Percentiles rank a stretch among this genome's conserved stretches.
These are phyloP conservation scores for Uria aalge DNA, from an alignment of 2,113 vertebrate species.

Conservation along the genomic window DNA sequence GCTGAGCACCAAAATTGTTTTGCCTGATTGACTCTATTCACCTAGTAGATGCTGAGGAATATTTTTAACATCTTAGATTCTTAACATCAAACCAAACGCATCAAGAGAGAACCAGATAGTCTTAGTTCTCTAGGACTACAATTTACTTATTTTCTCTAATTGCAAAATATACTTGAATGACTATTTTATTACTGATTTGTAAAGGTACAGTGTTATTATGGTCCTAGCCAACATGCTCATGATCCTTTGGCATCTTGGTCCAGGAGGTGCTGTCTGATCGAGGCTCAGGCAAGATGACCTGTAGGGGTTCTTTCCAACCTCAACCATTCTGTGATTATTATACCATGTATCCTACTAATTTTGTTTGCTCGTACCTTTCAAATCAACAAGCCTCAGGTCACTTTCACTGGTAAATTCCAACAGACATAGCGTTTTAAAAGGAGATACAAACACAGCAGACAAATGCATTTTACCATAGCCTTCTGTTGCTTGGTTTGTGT, in stretches of 20 bases:
- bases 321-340: neutral
- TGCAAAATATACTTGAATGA: neutral
- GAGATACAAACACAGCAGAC: neutral
- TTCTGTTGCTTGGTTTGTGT: neutral
- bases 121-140: neutral
- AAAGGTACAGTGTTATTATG: neutral
- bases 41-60: neutral
- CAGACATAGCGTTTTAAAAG: neutral
- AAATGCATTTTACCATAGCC: neutral
- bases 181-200: neutral
- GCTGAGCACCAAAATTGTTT: neutral
- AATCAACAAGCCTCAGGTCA: neutral
- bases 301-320: neutral
- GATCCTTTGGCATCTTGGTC: neutral
- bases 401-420: neutral
- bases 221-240: fast-evolving
- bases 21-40: neutral
- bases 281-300: neutral
- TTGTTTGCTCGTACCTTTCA: neutral
- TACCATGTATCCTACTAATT: neutral
- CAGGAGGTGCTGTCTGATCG: neutral
- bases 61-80: neutral
- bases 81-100: neutral
- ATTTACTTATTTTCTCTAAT: neutral
- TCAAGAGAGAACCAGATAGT: neutral